Conservation (phyloP, 30 jellyfish, hydroid and myxozoan species). For the Phacellophora camtschatica region DNA sequence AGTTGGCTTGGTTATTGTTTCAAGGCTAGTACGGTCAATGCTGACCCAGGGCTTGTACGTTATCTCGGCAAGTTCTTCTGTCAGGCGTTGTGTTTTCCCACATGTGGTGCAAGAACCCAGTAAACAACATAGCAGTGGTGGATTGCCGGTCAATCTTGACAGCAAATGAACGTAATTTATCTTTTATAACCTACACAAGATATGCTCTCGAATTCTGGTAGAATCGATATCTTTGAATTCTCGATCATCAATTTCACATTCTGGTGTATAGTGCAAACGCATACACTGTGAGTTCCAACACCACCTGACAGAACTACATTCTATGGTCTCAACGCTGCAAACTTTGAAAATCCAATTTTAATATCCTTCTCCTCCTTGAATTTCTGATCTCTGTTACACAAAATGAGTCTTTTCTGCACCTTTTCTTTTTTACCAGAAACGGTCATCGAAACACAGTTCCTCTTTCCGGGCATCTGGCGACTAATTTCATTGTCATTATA, state of each 20-base stretch:
- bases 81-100: neutral
- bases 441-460: conserved; percentile 3
- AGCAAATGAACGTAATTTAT: neutral
- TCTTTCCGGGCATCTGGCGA: conserved; percentile 31
- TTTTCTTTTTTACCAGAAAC: neutral
- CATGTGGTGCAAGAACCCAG: neutral
- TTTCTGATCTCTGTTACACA: neutral
- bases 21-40: conserved; percentile 22
- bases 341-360: conserved; percentile 32
- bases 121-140: conserved; percentile 9
- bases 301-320: conserved; percentile 9
- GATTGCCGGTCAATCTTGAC: neutral
- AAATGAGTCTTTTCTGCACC: conserved; percentile 14
- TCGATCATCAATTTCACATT: conserved; percentile 3
- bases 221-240: neutral
- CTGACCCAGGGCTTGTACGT: conserved; percentile 13
- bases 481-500: conserved; percentile 3
- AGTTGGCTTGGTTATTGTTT: neutral
- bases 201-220: too few relatives aligned
- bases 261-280: conserved; percentile 35
- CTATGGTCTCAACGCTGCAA: conserved; percentile 24
- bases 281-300: conserved; percentile 25
- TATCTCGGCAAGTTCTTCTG: neutral
- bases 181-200: neutral
- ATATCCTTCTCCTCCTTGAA: neutral